Evolutionary conservation across 1,140 invertebrate genomes (phyloP), one percentile per base, ranked within the genome.

Genomic region (Drosophila truncata): DNA sequence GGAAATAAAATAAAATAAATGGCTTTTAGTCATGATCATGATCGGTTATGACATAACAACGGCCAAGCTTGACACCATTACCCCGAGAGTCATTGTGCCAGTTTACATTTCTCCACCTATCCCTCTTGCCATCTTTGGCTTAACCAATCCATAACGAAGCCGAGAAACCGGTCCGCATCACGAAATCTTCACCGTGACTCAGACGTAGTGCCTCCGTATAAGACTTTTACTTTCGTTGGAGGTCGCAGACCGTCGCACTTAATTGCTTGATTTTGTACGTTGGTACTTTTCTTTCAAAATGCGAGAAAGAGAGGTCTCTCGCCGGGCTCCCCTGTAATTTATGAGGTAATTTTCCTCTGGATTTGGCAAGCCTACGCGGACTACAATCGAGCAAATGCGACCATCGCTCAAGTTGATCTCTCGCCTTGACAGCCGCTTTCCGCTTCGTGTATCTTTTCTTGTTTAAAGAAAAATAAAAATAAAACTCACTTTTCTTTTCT

Each of bases 141-240:
- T 75, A 83, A 67, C 83, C 84, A 87, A 87, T 87, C 70, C 39
- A 49, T 70, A 70, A 54, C 37, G 27, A 78, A 75, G 63, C 74
- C 82, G 64, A 71, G 16, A 74, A 80, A 80, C 76, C 77, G 76
- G 76, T 87, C 79, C 44, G 31, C 42, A 65, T 84, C 80, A 77
- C 55, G 64, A 88, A 88, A 84, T 84, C 84, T 83, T 84, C 67
- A 47, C 57, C 59, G 65, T 88, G 85, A 88, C 67, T 88, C 84
- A 88, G 52, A 49, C 41, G n/a, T 62, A 14, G 31, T 35, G 50
- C 4, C 50, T 20, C 47, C 62, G 67, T 57, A 73, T 54, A 49
- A 44, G 79, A 54, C 85, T 90, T 90, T 90, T 90, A 90, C 85
- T 90, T 90, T 90, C 85, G 78, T 90, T 90, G 74, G 85, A 90